A percentile compares a stretch with the other conserved stretches of the same genome.
Conservation (phyloP, 1,140 invertebrate species). For the Temnothorax longispinosus region DNA sequence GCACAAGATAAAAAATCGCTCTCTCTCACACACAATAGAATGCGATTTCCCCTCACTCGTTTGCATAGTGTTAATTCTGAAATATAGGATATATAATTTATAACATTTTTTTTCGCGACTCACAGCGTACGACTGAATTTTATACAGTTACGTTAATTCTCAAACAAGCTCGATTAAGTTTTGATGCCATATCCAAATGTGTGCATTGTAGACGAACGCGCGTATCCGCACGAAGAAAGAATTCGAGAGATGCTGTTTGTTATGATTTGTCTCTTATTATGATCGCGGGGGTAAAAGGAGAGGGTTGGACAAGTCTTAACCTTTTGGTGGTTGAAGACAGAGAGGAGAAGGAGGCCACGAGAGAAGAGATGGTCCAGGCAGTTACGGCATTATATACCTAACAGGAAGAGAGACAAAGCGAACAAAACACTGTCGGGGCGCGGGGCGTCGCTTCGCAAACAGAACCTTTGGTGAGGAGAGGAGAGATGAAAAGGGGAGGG, state of each 20-base stretch:
- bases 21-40: not conserved
- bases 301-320: slow-evolving; percentile 41
- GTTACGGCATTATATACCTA: slow-evolving; percentile 79
- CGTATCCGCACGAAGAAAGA: not conserved
- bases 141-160: not conserved
- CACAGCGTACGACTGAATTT: not conserved
- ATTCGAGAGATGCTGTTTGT: slow-evolving; percentile 21
- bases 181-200: not conserved
- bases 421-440: slow-evolving; percentile 84
- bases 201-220: too few relatives aligned
- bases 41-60: not conserved
- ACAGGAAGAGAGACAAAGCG: slow-evolving; percentile 84
- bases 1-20: not conserved
- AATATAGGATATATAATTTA: not conserved
- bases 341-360: slow-evolving; percentile 47
- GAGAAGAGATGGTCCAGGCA: slow-evolving; percentile 66
- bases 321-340: slow-evolving; percentile 64
- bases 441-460: slow-evolving; percentile 83
- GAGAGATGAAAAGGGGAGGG: slow-evolving; percentile 5
- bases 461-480: slow-evolving; percentile 62
- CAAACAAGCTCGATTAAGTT: not conserved
- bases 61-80: not conserved
- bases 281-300: not conserved
- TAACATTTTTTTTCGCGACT: not conserved
- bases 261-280: slow-evolving; percentile 2